Base-by-base conservation (phyloP, 2,888 invertebrate genomes). In the Polyommatus icarus region DNA sequence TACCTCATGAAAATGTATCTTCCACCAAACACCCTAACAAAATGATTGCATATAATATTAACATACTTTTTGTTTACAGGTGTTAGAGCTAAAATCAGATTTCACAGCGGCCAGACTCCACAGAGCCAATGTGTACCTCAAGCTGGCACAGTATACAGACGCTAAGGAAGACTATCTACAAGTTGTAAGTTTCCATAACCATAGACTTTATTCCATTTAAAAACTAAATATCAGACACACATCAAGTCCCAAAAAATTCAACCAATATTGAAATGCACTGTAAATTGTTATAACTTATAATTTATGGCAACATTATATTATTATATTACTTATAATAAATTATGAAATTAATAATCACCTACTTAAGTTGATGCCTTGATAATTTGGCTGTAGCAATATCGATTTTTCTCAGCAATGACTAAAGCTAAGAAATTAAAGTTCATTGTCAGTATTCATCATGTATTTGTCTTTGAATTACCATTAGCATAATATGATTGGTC, bases 41-140 rank as follows among this genome's bases (percentile, higher is more conserved):
- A 59, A 59, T 59, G 7, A 54, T 59, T 59, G 46, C 12, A 3
- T 12, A 24, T 3, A 4, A 61, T 1, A 61, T 67, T 32, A 15
- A 18, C 12, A 46, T 73, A 20, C 7, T n/a, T 20, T 72, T 72
- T 40, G 40, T 46, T 75, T 75, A 6, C 50, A 93, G 93, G 99
- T 99, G 46, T 92, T 99, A 81, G 97, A 98, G 87, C 89, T 99
- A 79, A 99, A 99, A 88, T 97, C 98, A 7, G 99, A 99, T 89
- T 99, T 99, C 90, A 96, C 96, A 78, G 96, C 98, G 4, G 99
- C 99, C 77, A 95, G 96, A 71, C 86, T 96, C 76, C 98, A 98
- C 87, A 94, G 98, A 82, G 99, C 98, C 46, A 97, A 96, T 85
- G 97, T 99, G 79, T 96, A 98, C 87, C 94, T 99, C 84, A 99